Evolutionary conservation across 2,113 vertebrate genomes (phyloP).

Genomic region (Columba janthina): DNA sequence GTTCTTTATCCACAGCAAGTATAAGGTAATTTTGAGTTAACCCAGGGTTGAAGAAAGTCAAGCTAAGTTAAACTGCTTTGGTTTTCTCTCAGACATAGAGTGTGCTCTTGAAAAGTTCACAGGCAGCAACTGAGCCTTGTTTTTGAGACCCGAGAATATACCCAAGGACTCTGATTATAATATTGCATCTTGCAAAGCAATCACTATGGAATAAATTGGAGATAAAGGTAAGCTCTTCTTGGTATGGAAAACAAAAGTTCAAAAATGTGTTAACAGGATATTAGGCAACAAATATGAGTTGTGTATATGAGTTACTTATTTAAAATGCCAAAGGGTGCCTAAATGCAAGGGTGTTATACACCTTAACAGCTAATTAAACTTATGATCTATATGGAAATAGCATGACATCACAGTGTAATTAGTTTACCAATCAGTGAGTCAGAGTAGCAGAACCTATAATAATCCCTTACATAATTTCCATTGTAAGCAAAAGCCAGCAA

Average conservation of each 20-base stretch:
- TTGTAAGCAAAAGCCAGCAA: not conserved
- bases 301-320: not conserved
- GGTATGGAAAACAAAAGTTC: not conserved
- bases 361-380: conserved; percentile 1
- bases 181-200: not conserved
- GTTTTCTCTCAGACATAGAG: not conserved
- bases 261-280: not conserved
- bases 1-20: not conserved
- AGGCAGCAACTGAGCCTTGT: not conserved
- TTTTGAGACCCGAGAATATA: not conserved
- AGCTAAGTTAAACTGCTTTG: not conserved
- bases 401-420: not conserved
- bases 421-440: not conserved
- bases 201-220: not conserved
- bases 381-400: not conserved
- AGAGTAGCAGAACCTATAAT: not conserved
- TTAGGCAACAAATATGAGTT: not conserved
- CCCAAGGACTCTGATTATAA: not conserved
- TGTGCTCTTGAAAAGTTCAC: not conserved
- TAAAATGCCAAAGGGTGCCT: not conserved
- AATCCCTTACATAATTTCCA: not conserved
- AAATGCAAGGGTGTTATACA: not conserved
- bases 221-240: not conserved
- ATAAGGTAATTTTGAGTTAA: not conserved
- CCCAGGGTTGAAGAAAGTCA: not conserved